phyloP scores from a whole-genome alignment of 1,140 invertebrate genomes.

The Paramacrobiotus metropolitanus region DNA sequence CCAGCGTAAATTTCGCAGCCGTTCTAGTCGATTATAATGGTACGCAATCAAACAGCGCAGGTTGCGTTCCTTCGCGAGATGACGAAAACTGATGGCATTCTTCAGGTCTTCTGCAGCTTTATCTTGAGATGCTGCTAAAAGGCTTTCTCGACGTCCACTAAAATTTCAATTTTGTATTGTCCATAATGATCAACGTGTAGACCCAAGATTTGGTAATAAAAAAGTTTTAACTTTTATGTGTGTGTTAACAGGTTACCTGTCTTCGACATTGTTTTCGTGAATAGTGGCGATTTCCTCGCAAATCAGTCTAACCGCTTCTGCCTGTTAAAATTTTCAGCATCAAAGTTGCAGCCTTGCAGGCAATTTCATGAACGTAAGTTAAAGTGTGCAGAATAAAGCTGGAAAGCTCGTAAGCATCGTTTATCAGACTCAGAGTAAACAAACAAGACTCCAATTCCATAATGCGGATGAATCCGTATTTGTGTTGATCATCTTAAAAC shows the following conservation, averaged over 20 bases:
- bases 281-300: neutral
- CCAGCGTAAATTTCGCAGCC: conserved; percentile 62
- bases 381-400: neutral
- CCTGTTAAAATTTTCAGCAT: neutral
- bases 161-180: neutral
- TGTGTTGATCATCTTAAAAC: too few relatives aligned
- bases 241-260: neutral
- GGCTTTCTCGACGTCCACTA: neutral
- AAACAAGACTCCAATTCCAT: too few relatives aligned
- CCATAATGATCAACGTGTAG: neutral
- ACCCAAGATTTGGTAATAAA: neutral
- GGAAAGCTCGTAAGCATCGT: neutral
- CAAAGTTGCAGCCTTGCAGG: neutral
- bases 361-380: neutral
- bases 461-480: too few relatives aligned
- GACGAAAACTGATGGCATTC: conserved; percentile 39
- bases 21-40: conserved; percentile 50
- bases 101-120: neutral
- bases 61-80: conserved; percentile 59
- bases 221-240: neutral
- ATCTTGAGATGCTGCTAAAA: neutral
- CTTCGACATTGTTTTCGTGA: neutral
- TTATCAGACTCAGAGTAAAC: too few relatives aligned
- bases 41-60: conserved; percentile 70
- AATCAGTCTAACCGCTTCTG: neutral